Evolutionary conservation across 2,888 invertebrate genomes (phyloP), one percentile per base, ranked within the genome.

Genomic region (Synergus japonicus): DNA sequence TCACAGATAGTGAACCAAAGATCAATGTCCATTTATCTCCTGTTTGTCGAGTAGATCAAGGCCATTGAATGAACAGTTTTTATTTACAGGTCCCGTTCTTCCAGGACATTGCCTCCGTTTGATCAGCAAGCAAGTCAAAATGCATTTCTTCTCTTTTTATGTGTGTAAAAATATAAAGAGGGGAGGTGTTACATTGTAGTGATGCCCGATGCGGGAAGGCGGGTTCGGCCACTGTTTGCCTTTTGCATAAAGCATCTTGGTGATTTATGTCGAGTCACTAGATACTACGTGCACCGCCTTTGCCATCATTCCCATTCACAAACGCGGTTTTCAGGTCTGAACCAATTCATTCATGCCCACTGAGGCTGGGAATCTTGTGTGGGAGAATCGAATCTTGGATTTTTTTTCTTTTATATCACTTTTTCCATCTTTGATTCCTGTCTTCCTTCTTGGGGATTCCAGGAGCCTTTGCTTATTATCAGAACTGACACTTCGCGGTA

Each of bases 181-280:
- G 76, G 65, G 58, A 80, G 82, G 84, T 83, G 80, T 83, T 73
- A 78, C 79, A 82, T 81, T 78, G 81, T 84, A 93, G 93, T 93
- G 76, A 83, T 80, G 80, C 79, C 85, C 86, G 80, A 88, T 87
- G 88, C 87, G 89, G 87, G 86, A 85, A 88, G 89, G 90, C 88
- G 88, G 89, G 86, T 83, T 85, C 84, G 83, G 85, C 85, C 86
- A 86, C 87, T 90, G 89, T 90, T 89, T 90, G 88, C 88, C 86
- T 84, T 86, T 88, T 88, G 88, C 87, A 89, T 90, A 88, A 89
- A 89, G 88, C 87, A 81, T 82, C 84, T 79, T 78, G 78, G 87
- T 91, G 91, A 91, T 91, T 91, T 91, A 91, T 91, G 89, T 87
- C 87, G 86, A 80, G 80, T 81, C 83, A 81, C 80, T 77, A 81